These are phyloP conservation scores for Drosophila robusta DNA, from an alignment of 2,888 invertebrate genomes.

Conservation along the genomic window DNA sequence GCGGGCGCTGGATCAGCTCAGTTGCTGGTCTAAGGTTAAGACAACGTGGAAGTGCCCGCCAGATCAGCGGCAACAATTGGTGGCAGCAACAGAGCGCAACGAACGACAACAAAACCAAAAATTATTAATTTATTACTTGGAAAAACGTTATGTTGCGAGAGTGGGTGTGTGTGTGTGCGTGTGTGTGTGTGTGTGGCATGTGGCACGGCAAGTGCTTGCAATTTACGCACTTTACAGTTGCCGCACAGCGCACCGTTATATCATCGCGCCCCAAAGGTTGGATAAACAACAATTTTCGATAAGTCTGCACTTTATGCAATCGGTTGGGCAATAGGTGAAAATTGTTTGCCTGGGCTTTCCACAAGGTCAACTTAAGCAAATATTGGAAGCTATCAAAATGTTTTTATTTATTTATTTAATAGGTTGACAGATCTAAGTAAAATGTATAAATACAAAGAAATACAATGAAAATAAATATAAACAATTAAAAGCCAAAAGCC, in stretches of 20 bases:
- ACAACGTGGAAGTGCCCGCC: constrained; percentile 4
- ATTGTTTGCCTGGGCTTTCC: neutral
- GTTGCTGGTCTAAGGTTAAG: constrained; percentile 13
- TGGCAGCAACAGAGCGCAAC: constrained; percentile 42
- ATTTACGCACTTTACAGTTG: constrained; percentile 18
- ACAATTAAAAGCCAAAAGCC: no score
- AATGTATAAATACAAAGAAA: no score
- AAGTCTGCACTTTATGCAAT: constrained; percentile 23
- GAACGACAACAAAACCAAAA: constrained; percentile 6
- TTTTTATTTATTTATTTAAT: no score
- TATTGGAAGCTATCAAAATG: no score
- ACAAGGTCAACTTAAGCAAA: constrained; percentile 14
- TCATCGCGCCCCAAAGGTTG: constrained; percentile 59
- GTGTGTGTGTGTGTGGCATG: neutral
- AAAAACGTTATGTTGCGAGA: constrained; percentile 50
- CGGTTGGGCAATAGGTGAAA: constrained; percentile 12
- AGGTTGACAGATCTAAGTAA: no score
- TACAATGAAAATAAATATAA: no score
- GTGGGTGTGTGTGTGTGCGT: constrained; percentile 33
- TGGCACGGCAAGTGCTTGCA: neutral
- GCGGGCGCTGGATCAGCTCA: neutral
- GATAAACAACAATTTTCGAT: constrained; percentile 50
- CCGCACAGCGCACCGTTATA: constrained; percentile 45
- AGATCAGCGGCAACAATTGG: constrained; percentile 16
- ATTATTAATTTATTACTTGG: constrained; percentile 56